These are phyloP conservation scores for Pristis pectinata DNA, from an alignment of 2,797 vertebrate species.

Conservation along the genomic window DNA sequence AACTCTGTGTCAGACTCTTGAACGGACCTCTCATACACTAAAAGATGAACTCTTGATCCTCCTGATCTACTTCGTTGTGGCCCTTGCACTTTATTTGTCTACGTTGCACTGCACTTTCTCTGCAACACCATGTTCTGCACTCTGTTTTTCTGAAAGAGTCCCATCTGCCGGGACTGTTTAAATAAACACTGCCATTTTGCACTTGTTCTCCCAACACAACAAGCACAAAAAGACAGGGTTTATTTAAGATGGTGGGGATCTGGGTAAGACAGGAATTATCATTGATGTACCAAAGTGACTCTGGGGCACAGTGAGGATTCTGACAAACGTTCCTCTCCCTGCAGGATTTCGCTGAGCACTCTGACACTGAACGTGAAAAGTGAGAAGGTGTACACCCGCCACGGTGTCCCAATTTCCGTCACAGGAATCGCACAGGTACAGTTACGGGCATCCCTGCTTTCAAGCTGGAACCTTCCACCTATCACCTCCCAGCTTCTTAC, in stretches of 20 bases:
- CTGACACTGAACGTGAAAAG: slow-evolving; percentile 90
- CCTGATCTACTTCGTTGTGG: too few relatives aligned
- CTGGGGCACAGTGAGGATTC: background rate
- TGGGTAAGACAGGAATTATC: background rate
- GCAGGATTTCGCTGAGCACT: slow-evolving; percentile 85
- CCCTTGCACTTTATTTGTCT: too few relatives aligned
- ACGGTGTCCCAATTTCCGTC: slow-evolving; percentile 89
- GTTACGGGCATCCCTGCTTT: background rate
- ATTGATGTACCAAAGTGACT: background rate
- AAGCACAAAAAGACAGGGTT: background rate
- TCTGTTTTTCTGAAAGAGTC: background rate
- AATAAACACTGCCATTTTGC: too few relatives aligned
- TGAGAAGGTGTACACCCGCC: slow-evolving; percentile 89
- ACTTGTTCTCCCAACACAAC: background rate
- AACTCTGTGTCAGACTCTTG: too few relatives aligned
- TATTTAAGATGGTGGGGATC: background rate
- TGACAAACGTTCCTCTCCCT: background rate
- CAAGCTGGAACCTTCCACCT: background rate
- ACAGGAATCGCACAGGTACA: slow-evolving; percentile 88
- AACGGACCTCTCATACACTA: too few relatives aligned
- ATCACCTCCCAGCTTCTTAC: background rate
- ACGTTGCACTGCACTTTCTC: too few relatives aligned
- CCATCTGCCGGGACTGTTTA: too few relatives aligned
- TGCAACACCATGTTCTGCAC: too few relatives aligned
- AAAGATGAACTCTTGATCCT: too few relatives aligned